Percentiles rank a stretch among this genome's conserved stretches.
Conservation (phyloP, 2,113 vertebrate species). For the Anarrhichthys ocellatus region DNA sequence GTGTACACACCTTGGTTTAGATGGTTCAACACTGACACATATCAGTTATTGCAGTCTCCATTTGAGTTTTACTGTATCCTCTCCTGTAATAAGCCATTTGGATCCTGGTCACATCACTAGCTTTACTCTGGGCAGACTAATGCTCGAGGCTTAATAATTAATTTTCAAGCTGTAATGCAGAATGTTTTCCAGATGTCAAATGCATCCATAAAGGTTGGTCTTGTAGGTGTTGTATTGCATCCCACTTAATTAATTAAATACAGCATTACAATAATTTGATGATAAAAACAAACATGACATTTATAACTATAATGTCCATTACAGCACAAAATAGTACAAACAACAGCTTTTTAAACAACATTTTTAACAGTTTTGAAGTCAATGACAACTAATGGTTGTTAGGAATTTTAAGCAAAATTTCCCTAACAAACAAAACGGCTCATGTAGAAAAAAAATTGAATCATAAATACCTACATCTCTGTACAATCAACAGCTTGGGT, state of each 20-base stretch:
- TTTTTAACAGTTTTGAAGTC: conserved; percentile 1
- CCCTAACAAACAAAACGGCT: background rate
- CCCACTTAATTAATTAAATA: background rate
- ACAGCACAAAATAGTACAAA: background rate
- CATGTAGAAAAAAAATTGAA: background rate
- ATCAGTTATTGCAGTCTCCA: background rate
- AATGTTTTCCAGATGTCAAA: background rate
- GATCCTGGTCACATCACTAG: background rate
- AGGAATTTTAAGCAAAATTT: background rate
- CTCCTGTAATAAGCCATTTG: background rate
- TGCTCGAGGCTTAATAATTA: background rate
- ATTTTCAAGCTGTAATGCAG: background rate
- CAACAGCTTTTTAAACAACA: background rate
- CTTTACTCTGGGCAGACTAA: background rate
- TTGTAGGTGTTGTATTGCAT: conserved; percentile 5
- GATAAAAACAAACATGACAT: background rate
- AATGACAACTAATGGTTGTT: background rate
- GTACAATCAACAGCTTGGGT: background rate
- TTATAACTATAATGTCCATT: background rate
- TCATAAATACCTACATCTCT: background rate
- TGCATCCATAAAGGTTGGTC: background rate
- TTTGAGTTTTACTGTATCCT: background rate
- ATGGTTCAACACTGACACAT: background rate
- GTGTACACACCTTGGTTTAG: background rate
- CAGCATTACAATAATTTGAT: background rate